These are phyloP conservation scores for Danio albolineatus DNA, from an alignment of 2,797 vertebrate species.

Conservation along the genomic window DNA sequence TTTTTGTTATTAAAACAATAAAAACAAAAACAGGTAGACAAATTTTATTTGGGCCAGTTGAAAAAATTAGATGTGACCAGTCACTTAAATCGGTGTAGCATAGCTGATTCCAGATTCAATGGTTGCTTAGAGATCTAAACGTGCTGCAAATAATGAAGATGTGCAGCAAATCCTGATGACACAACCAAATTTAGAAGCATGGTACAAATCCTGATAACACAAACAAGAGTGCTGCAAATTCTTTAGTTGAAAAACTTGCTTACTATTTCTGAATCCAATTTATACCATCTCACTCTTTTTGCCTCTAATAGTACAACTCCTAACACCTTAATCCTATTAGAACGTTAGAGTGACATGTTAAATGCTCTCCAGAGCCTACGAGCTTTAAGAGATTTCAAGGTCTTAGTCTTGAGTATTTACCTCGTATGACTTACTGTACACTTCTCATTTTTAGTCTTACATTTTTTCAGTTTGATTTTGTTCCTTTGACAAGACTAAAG, in stretches of 20 bases:
- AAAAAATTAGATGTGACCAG: no score
- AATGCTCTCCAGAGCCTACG: slow-evolving; percentile 66
- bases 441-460: slow-evolving; percentile 49
- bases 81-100: no score
- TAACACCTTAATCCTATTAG: slow-evolving; percentile 74
- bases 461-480: slow-evolving; percentile 26
- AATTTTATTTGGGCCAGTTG: no score
- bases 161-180: no score
- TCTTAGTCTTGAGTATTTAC: slow-evolving; percentile 57
- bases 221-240: no score
- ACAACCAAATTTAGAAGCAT: no score
- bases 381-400: slow-evolving; percentile 67
- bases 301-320: slow-evolving; percentile 31
- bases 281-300: slow-evolving; percentile 29
- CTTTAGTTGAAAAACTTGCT: no score
- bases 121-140: neutral
- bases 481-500: neutral
- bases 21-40: no score
- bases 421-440: slow-evolving; percentile 47
- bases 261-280: slow-evolving; percentile 36
- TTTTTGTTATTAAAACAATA: no score
- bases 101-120: neutral
- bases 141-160: no score
- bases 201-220: no score
- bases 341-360: slow-evolving; percentile 73